A percentile compares a stretch with the other conserved stretches of the same genome.
phyloP scores from a whole-genome alignment of 1,140 invertebrate species.

The Melipona quadrifasciata region DNA sequence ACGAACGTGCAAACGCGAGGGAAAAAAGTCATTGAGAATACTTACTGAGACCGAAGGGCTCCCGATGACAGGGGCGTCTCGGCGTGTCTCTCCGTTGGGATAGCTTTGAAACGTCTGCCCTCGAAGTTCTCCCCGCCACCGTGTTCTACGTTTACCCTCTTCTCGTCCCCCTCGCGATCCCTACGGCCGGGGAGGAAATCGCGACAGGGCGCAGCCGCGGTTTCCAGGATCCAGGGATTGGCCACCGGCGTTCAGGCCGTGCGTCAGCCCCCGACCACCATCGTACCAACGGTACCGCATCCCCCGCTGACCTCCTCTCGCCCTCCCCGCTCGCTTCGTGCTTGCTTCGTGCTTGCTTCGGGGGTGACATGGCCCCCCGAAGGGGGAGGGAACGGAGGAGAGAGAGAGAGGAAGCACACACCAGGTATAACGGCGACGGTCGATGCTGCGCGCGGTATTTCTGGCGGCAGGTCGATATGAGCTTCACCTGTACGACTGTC shows the following conservation, averaged over 20 bases:
- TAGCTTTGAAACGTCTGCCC: constrained; percentile 82
- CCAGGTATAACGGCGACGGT: constrained; percentile 78
- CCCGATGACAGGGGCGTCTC: constrained; percentile 81
- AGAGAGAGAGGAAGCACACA: constrained; percentile 52
- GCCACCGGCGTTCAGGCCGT: constrained; percentile 61
- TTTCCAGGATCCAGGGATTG: constrained; percentile 72
- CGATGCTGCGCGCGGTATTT: constrained; percentile 82
- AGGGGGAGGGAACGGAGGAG: background rate
- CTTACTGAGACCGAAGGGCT: constrained; percentile 81
- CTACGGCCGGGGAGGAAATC: constrained; percentile 58
- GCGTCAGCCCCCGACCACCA: constrained; percentile 73
- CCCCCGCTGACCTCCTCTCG: constrained; percentile 44
- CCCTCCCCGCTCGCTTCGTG: background rate
- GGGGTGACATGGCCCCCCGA: constrained; percentile 32
- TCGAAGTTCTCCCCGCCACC: constrained; percentile 83
- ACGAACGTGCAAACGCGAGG: background rate
- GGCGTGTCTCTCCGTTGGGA: constrained; percentile 82
- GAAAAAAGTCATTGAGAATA: constrained; percentile 59
- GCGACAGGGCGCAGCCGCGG: constrained; percentile 71
- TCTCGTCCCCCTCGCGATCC: constrained; percentile 61
- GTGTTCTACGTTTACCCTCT: constrained; percentile 63
- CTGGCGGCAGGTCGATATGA: constrained; percentile 80
- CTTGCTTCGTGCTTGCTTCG: background rate
- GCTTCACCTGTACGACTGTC: constrained; percentile 77
- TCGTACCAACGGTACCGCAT: constrained; percentile 53